Evolutionary conservation across 1,140 invertebrate species (phyloP), one percentile per base, ranked within the genome.

Genomic region (Thaumetopoea pityocampa): DNA sequence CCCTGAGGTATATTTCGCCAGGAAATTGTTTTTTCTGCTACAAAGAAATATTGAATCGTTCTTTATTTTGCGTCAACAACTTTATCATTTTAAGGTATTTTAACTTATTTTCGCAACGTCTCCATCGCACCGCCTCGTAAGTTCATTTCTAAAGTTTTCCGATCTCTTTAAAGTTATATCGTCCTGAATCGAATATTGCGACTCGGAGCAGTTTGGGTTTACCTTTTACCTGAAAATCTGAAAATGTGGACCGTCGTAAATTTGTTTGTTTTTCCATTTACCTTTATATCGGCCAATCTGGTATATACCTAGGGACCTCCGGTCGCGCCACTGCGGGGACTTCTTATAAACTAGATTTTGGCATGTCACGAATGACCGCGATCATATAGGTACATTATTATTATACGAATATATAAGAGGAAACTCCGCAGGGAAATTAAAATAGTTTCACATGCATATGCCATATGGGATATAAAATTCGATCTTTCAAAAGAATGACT

Each of bases 371-470:
- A 58, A 61, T 59, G 56, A 65, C 58, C 57, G 42, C 36, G 38
- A 44, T 59, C 64, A 60, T 65, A 56, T 51, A 52, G 41, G 28
- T 34, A 52, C 40, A 30, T 30, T 26, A 40, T 41, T 27, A 32
- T 14, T 29, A 26, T 22, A n/a, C n/a, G n/a, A n/a, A n/a, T n/a
- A n/a, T n/a, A n/a, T n/a, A n/a, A n/a, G n/a, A n/a, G n/a, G n/a
- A n/a, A n/a, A n/a, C n/a, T 50, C 67, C 61, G 41, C 2, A 2
- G 69, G 69, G 69, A 73, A 73, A 73, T 73, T 56, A 66, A 55
- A 38, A 63, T 38, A 46, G n/a, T n/a, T n/a, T n/a, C n/a, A n/a
- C n/a, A n/a, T n/a, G n/a, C n/a, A n/a, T n/a, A n/a, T n/a, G n/a
- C n/a, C n/a, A n/a, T n/a, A n/a, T n/a, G n/a, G n/a, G n/a, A n/a